Evolutionary conservation across 2,797 vertebrate genomes (phyloP), one percentile per base, ranked within the genome.

Genomic region (Caiman crocodilus): DNA sequence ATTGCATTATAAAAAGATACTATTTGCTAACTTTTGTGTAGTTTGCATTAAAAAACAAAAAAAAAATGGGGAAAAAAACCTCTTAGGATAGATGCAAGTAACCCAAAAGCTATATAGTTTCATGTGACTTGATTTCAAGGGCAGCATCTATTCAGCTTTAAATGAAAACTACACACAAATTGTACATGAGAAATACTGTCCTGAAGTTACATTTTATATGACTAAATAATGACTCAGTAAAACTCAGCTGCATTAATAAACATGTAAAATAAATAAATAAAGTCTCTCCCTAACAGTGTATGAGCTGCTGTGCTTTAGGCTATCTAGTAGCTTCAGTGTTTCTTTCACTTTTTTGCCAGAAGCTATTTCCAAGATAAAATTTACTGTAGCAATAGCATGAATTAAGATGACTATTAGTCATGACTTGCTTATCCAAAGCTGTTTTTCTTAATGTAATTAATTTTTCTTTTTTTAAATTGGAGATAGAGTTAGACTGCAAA

Each of bases 151-250:
- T 82, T 93, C 93, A 94, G 89, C 91, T 96, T 94, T 95, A 75
- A 95, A 97, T 96, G 84, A 96, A 93, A 79, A 65, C 82, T 86
- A 35, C 82, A 23, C n/a, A 88, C 79, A 77, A 94, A 94, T 83
- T 92, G 92, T 82, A 81, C 82, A 76, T 84, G 71, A 94, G 84
- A 92, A 88, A 84, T 81, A 84, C 79, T 79, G 84, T 71, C 56
- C 12, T 64, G 69, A 85, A 80, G 14, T 42, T 89, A 58, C 65
- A 28, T 87, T 92, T 93, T 85, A 42, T 76, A 84, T 71, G 61
- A 7, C 56, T 71, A 76, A 87, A 93, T 85, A 26, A 80, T 59
- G 18, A 74, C 86, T 18, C 35, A 78, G 20, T 81, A 93, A 91
- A 96, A 90, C 63, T 3, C 88, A 91, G 84, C 86, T 90, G 35